Percentiles rank a stretch among this genome's conserved stretches.
Evolutionary conservation across 2,888 invertebrate species (phyloP).

Genomic region (Leistus spinibarbis): DNA sequence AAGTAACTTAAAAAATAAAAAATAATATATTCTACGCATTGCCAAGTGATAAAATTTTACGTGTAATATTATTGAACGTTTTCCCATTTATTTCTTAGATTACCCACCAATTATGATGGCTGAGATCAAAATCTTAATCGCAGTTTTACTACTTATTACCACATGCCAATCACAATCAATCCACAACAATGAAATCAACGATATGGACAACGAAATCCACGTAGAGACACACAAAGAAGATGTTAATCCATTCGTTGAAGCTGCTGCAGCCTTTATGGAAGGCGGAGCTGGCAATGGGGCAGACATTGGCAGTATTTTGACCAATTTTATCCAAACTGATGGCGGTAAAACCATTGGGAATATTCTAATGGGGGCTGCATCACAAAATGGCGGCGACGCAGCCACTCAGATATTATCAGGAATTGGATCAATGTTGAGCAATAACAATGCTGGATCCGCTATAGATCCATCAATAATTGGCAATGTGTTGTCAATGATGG

Average conservation of each 20-base stretch:
- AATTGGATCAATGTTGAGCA: slow-evolving; percentile 49
- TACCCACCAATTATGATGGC: neutral
- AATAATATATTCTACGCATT: too few relatives aligned
- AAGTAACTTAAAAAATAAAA: too few relatives aligned
- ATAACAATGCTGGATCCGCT: slow-evolving; percentile 52
- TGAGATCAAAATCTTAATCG: neutral
- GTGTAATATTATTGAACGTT: too few relatives aligned
- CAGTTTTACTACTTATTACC: neutral
- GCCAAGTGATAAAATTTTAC: too few relatives aligned
- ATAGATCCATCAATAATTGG: slow-evolving; percentile 65
- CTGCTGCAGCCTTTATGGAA: slow-evolving; percentile 71
- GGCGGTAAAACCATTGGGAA: slow-evolving; percentile 64
- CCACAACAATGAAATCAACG: neutral
- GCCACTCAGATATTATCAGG: slow-evolving; percentile 53
- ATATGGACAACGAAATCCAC: slow-evolving; percentile 41
- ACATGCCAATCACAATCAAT: neutral
- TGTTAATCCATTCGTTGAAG: slow-evolving; percentile 69
- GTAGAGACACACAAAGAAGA: slow-evolving; percentile 60
- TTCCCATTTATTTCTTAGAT: too few relatives aligned
- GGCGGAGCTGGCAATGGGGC: slow-evolving; percentile 57
- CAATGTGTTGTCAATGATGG: slow-evolving; percentile 64
- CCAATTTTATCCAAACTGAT: slow-evolving; percentile 71
- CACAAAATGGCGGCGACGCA: slow-evolving; percentile 44
- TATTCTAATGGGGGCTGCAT: slow-evolving; percentile 45
- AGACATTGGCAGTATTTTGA: slow-evolving; percentile 69